Conservation (phyloP, 2,797 vertebrate species). For the Arctocebus calabarensis region DNA sequence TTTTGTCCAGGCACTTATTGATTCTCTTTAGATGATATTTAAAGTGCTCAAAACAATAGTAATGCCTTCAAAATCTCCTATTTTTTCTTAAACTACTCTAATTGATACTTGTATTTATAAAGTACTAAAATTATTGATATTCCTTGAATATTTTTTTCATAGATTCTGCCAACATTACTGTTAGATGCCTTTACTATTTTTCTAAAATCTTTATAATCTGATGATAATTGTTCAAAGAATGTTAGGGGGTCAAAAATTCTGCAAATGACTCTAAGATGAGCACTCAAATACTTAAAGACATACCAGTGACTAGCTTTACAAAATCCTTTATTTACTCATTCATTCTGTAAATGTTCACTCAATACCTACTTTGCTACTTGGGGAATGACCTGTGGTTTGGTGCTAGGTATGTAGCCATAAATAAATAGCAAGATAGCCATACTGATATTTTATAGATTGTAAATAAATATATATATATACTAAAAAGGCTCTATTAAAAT, state of each 20-base stretch:
- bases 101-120: neutral
- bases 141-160: neutral
- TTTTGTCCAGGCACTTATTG: neutral
- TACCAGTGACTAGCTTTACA: neutral
- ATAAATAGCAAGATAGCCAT: neutral
- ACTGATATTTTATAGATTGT: neutral
- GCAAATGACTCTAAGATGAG: neutral
- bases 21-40: neutral
- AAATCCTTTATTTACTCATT: neutral
- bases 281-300: neutral
- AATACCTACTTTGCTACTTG: neutral
- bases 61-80: neutral
- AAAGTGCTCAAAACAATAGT: neutral
- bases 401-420: neutral
- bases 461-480: neutral
- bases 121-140: neutral
- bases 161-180: neutral
- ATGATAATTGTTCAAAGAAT: neutral
- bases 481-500: neutral
- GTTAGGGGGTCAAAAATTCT: neutral
- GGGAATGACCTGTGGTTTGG: neutral
- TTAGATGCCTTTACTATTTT: neutral
- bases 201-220: neutral
- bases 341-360: conserved; percentile 6
- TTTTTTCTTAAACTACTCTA: neutral